These are phyloP conservation scores for Anser cygnoides DNA, from an alignment of 2,113 vertebrate genomes.

Conservation along the genomic window DNA sequence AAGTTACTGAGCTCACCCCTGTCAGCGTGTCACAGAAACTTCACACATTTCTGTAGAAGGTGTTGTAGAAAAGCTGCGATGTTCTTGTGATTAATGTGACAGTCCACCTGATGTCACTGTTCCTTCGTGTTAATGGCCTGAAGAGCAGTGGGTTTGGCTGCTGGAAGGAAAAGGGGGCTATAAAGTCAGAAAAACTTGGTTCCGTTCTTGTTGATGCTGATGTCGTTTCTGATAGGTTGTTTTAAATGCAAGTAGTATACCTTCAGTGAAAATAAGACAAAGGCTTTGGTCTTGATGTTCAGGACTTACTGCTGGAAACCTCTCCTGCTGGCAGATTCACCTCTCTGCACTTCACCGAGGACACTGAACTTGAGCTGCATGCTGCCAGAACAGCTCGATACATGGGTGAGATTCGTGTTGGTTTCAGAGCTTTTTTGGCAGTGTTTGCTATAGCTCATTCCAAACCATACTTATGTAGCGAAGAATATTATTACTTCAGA, in stretches of 20 bases:
- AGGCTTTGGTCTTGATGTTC: not conserved
- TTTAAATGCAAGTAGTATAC: not conserved
- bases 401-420: not conserved
- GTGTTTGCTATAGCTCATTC: not conserved
- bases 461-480: fast-evolving
- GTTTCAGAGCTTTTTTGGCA: not conserved
- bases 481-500: not conserved
- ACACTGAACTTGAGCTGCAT: not conserved
- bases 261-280: not conserved
- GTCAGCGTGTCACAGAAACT: not conserved
- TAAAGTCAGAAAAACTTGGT: not conserved
- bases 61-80: not conserved
- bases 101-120: conserved; percentile 41
- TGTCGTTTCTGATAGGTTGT: not conserved
- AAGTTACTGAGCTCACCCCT: no score
- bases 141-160: not conserved
- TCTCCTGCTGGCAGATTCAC: not conserved
- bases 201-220: fast-evolving
- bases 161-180: not conserved
- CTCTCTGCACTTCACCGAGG: not conserved
- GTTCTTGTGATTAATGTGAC: not conserved
- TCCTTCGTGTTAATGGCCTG: not conserved
- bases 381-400: not conserved
- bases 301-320: not conserved
- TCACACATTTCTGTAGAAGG: not conserved